Evolutionary conservation across 2,797 vertebrate species (phyloP).

Genomic region (Cheirogaleus major): DNA sequence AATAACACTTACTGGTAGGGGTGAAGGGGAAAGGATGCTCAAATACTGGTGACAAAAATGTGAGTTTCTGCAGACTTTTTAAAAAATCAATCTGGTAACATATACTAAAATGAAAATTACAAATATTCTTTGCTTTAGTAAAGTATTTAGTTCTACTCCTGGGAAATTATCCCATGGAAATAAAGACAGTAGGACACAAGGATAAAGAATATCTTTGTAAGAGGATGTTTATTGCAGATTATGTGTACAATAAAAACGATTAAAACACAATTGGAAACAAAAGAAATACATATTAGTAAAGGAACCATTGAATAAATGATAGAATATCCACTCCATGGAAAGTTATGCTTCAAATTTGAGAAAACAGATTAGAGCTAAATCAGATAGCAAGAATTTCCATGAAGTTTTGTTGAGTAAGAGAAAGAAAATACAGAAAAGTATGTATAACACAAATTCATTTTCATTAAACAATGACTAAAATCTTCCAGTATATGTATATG

Average conservation of each 20-base stretch:
- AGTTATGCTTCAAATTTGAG: neutral
- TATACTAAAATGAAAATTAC: neutral
- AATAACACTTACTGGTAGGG: neutral
- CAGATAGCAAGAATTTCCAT: neutral
- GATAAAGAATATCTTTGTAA: neutral
- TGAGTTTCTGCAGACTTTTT: neutral
- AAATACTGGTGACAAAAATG: neutral
- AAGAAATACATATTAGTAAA: neutral
- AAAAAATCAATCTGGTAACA: neutral
- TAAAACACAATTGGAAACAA: neutral
- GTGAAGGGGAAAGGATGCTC: neutral
- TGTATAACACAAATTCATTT: neutral
- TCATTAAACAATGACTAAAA: neutral
- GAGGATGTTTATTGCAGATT: neutral
- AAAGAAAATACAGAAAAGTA: neutral
- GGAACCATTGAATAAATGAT: neutral
- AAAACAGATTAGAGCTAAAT: neutral
- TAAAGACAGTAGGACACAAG: neutral
- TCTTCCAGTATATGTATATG: neutral
- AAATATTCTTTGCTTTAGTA: neutral
- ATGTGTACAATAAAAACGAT: neutral
- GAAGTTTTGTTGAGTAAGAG: neutral
- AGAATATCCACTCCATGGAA: neutral
- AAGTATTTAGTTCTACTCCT: neutral
- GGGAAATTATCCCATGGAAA: neutral